These are phyloP conservation scores for Tetramorium bicarinatum DNA, from an alignment of 2,888 invertebrate genomes.

Conservation along the genomic window DNA sequence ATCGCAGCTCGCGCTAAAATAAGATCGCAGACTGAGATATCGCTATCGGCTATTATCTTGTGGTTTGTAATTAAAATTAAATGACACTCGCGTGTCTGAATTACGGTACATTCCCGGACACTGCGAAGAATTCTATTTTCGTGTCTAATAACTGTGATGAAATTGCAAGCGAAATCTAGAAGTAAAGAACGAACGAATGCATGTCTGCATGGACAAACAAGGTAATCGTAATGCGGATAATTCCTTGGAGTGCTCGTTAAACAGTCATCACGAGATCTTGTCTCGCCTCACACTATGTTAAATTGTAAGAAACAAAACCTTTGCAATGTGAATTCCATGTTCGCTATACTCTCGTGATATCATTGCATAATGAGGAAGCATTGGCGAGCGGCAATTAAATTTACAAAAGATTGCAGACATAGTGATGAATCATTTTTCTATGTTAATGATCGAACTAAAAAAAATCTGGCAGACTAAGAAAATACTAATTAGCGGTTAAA, in stretches of 20 bases:
- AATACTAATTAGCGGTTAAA: neutral
- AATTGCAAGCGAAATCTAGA: neutral
- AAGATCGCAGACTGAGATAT: neutral
- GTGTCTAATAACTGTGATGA: neutral
- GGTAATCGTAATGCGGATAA: neutral
- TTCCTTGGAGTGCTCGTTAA: neutral
- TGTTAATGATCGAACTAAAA: neutral
- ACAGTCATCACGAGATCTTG: neutral
- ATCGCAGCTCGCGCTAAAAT: neutral
- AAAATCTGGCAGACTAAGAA: neutral
- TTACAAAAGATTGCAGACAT: neutral
- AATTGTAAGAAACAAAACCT: neutral
- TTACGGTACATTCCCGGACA: neutral
- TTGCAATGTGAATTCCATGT: neutral
- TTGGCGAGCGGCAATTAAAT: neutral
- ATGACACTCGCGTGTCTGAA: neutral
- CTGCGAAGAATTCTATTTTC: conserved; percentile 11
- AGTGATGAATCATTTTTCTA: neutral
- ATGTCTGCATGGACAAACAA: neutral
- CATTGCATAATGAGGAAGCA: neutral
- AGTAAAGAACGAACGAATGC: neutral
- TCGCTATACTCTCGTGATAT: neutral
- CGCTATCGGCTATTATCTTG: neutral
- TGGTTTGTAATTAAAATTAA: neutral
- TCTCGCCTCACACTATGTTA: neutral